Conservation (phyloP, 1,140 invertebrate genomes). For the Chionoecetes opilio region DNA sequence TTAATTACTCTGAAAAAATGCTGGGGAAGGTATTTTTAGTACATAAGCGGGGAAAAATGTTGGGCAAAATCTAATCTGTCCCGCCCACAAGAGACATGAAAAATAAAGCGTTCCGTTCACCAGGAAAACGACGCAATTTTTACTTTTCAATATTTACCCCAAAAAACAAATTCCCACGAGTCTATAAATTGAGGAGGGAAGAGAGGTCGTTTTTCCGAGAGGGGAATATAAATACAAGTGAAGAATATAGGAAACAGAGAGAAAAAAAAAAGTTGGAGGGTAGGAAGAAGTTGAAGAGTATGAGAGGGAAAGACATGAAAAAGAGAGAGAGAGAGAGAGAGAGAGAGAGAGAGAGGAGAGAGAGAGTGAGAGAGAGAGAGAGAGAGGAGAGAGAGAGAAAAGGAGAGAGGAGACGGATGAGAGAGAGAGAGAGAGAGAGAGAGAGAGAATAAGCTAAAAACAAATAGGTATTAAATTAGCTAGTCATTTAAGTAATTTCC, state of each 20-base stretch:
- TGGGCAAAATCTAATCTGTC: too few species aligned
- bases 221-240: not conserved
- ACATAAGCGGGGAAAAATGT: too few species aligned
- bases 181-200: not conserved
- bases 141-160: too few species aligned
- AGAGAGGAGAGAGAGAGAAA: not conserved
- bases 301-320: not conserved
- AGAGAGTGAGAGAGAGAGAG: slow-evolving; percentile 1
- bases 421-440: not conserved
- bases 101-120: not conserved
- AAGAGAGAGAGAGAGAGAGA: slow-evolving; percentile 47
- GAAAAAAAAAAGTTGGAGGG: not conserved
- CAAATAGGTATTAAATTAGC: too few species aligned
- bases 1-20: too few species aligned
- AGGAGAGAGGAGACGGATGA: not conserved
- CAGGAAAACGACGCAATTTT: not conserved
- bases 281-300: not conserved
- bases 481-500: too few species aligned
- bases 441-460: too few species aligned
- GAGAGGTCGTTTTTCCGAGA: not conserved
- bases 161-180: not conserved
- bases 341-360: slow-evolving; percentile 49
- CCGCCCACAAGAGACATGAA: not conserved
- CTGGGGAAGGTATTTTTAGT: too few species aligned
- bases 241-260: not conserved